phyloP scores from a whole-genome alignment of 2,797 vertebrate species.

The Anguilla pacifica region DNA sequence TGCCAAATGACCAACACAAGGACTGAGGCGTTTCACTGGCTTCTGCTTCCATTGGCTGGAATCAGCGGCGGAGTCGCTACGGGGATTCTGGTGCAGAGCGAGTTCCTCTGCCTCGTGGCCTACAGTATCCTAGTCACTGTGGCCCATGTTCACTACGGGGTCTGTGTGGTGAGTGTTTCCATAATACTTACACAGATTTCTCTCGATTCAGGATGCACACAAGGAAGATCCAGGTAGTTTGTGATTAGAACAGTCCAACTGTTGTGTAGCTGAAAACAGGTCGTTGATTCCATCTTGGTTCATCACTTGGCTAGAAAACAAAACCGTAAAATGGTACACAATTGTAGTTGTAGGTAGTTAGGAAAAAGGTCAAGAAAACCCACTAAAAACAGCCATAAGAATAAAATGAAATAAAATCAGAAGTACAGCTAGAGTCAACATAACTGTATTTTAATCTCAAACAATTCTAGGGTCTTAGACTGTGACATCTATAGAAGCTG shows the following conservation, averaged over 20 bases:
- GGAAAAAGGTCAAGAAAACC: not conserved
- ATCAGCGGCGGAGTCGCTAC: slow-evolving; percentile 40
- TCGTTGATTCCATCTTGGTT: not conserved
- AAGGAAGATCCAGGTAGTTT: no score
- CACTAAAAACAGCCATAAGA: not conserved
- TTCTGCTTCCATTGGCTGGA: slow-evolving; percentile 52
- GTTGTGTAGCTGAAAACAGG: not conserved
- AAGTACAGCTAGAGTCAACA: not conserved
- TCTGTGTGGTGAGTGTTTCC: slow-evolving; percentile 55
- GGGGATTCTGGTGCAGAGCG: slow-evolving; percentile 37
- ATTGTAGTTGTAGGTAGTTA: not conserved
- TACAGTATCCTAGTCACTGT: slow-evolving; percentile 42
- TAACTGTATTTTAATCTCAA: not conserved
- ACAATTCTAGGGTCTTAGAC: not conserved
- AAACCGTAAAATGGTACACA: not conserved
- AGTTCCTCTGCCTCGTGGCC: slow-evolving; percentile 31
- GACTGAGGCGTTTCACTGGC: slow-evolving; percentile 51
- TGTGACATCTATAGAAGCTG: not conserved
- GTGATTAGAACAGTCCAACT: no score
- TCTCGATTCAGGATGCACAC: not conserved
- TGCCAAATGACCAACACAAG: slow-evolving; percentile 59
- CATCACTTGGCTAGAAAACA: not conserved
- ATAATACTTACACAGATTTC: not conserved
- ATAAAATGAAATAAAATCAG: no score
- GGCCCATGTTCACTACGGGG: slow-evolving; percentile 55